Evolutionary conservation across 2,888 invertebrate genomes (phyloP), one percentile per base, ranked within the genome.

Genomic region (Timandra comae): DNA sequence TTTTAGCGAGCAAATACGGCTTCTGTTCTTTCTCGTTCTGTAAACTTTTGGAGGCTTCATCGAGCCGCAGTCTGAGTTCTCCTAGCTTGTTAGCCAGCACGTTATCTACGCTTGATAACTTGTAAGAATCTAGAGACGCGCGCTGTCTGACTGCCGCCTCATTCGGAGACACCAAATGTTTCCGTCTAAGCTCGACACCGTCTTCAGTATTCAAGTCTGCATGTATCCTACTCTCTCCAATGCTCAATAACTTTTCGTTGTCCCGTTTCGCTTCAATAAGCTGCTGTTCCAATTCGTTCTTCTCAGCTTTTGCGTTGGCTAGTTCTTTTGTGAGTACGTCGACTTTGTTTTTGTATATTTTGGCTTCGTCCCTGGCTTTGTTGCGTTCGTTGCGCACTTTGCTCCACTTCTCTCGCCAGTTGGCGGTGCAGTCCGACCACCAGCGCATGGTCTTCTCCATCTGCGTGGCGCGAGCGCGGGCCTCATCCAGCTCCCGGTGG

Each of bases 391-490:
- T 95, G 33, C 97, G 89, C 21, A 53, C 94, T 82, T 97, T 97
- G 72, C 94, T 95, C 98, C 98, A 99, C 66, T 98, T 98, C 89
- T 88, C 97, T 90, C 84, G 74, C 98, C 98, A 30, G 95, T 97
- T 98, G 93, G 97, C 96, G 0, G 98, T 98, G 71, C 99, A 99
- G 70, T 98, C 98, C 0, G 98, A 97, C 98, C 98, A 99, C 98
- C 98, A 99, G 38, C 97, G 88, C 98, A 99, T 98, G 0, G 98
- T 99, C 77, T 98, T 98, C 73, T 99, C 99, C 99, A 99, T 99
- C 78, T 99, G 98, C 0, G 97, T 93, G 8, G 97, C 97, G 43
- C 98, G 84, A 2, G 97, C 96, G 48, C 97, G 87, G 0, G 97
- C 97, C 65, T 98, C 98, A 63, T 98, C 97, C 46, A 99, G 84